Conservation (phyloP, 2,888 invertebrate species). For the Drosophila greeni region DNA sequence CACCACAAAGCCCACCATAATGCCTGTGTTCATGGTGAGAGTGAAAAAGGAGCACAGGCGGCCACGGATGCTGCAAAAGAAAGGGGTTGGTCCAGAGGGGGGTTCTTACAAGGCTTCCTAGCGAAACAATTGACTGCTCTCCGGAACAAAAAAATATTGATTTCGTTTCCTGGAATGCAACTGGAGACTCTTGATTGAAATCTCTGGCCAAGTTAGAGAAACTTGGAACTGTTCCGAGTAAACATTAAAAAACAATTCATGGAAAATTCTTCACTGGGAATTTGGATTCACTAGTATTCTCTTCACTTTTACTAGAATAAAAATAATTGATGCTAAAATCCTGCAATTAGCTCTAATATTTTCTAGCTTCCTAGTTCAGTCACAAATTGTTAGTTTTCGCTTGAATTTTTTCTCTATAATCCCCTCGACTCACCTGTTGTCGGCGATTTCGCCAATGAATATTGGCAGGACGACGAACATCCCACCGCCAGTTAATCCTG, state of each 20-base stretch:
- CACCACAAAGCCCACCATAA: slow-evolving; percentile 60
- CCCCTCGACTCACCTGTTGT: slow-evolving; percentile 67
- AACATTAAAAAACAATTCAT: no score
- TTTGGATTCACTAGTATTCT: neutral
- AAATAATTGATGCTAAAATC: neutral
- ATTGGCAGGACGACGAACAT: slow-evolving; percentile 73
- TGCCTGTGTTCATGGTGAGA: slow-evolving; percentile 61
- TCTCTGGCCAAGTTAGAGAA: neutral
- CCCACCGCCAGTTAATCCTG: slow-evolving; percentile 77
- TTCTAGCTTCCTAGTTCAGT: neutral
- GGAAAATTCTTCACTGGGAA: neutral
- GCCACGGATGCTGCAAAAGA: slow-evolving; percentile 69
- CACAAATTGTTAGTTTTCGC: neutral
- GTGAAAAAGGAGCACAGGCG: slow-evolving; percentile 68
- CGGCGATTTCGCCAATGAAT: slow-evolving; percentile 77
- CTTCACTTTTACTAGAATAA: neutral
- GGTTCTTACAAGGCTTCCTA: neutral
- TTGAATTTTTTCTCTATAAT: neutral
- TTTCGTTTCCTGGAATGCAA: neutral
- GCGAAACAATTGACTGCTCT: neutral
- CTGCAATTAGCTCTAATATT: neutral
- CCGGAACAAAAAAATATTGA: neutral
- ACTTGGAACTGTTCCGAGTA: neutral
- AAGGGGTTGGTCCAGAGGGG: neutral
- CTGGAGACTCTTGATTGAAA: neutral